Conservation (phyloP, 2,113 vertebrate species). For the Sarotherodon lohbergeri region DNA sequence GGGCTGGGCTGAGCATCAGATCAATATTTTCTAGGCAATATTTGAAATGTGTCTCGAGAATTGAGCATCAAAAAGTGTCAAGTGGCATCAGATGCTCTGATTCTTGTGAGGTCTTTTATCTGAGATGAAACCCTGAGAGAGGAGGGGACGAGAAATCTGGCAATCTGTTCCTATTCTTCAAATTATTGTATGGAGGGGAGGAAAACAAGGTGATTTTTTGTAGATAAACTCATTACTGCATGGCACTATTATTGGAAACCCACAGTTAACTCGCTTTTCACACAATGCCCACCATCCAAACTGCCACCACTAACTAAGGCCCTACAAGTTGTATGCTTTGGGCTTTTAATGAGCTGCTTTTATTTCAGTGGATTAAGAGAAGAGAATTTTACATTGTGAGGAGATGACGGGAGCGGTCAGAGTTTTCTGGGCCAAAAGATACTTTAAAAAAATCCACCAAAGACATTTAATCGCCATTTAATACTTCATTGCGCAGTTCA, state of each 20-base stretch:
- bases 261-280: neutral
- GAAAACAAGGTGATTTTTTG: neutral
- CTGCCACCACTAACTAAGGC: neutral
- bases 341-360: neutral
- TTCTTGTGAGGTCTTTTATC: neutral
- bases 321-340: neutral
- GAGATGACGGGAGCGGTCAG: neutral
- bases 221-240: neutral
- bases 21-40: neutral
- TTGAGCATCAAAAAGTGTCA: neutral
- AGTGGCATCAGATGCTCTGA: neutral
- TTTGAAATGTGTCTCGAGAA: neutral
- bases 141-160: neutral
- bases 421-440: conserved; percentile 10
- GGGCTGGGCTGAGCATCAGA: neutral
- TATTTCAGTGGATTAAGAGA: neutral
- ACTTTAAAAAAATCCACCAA: conserved; percentile 29
- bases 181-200: neutral
- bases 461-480: conserved; percentile 62
- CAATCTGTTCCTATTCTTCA: neutral
- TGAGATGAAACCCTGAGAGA: neutral
- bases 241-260: neutral
- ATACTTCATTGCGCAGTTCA: conserved; percentile 58
- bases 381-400: neutral
- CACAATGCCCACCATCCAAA: neutral